Percentiles rank a stretch among this genome's conserved stretches.
Conservation (phyloP, 1,140 invertebrate species). For the Panagrolaimus sp. region DNA sequence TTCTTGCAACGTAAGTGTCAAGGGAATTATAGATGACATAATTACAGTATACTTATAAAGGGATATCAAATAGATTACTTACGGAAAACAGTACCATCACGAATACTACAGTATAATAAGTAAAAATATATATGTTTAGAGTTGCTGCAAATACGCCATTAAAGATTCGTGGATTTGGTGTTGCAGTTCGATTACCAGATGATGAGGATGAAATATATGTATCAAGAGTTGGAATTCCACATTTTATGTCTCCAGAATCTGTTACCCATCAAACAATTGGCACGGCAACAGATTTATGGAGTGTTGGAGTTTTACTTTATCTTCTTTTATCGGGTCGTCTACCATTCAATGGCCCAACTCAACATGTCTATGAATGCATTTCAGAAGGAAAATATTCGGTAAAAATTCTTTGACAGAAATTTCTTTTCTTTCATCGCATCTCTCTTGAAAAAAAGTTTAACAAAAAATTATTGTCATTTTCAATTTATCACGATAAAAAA, state of each 20-base stretch:
- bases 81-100: too few relatives aligned
- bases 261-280: constrained; percentile 81
- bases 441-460: too few relatives aligned
- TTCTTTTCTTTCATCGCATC: too few relatives aligned
- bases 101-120: too few relatives aligned
- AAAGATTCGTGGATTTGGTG: constrained; percentile 93
- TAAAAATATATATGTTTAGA: constrained; percentile 21
- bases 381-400: constrained; percentile 70
- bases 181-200: constrained; percentile 74
- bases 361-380: constrained; percentile 81
- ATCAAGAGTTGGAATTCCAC: constrained; percentile 74
- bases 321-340: constrained; percentile 83
- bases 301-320: constrained; percentile 77
- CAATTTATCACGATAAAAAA: too few relatives aligned
- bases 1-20: constrained; percentile 91
- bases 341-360: constrained; percentile 86
- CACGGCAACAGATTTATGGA: constrained; percentile 79
- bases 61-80: too few relatives aligned
- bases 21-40: constrained; percentile 67
- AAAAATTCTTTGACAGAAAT: background rate
- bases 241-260: constrained; percentile 95
- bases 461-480: too few relatives aligned
- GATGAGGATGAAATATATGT: constrained; percentile 9
- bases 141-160: constrained; percentile 93
- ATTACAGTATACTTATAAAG: background rate